phyloP scores from a whole-genome alignment of 2,797 vertebrate species.

The Falco biarmicus region DNA sequence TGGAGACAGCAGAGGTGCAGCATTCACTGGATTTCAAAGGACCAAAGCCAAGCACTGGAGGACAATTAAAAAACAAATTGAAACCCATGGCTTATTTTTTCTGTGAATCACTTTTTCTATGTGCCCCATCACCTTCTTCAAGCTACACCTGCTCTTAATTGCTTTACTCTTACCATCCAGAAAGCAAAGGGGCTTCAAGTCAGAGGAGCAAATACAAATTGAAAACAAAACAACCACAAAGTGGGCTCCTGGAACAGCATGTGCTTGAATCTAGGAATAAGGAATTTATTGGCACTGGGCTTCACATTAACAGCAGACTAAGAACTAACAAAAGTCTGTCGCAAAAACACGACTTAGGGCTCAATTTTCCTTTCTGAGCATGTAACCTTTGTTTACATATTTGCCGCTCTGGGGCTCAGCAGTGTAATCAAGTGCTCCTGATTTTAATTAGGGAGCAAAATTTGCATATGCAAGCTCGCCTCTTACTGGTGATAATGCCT shows the following conservation, averaged over 20 bases:
- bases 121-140: not conserved
- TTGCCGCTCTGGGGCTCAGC: constrained; percentile 33
- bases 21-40: not conserved
- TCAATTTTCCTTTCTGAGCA: constrained; percentile 30
- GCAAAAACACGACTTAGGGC: not conserved
- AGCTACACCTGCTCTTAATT: not conserved
- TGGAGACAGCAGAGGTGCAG: not conserved
- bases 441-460: constrained; percentile 61
- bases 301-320: not conserved
- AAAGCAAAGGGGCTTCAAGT: not conserved
- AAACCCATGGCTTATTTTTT: not conserved
- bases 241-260: not conserved
- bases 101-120: not conserved
- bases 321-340: not conserved
- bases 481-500: not conserved
- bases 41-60: not conserved
- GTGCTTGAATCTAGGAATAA: not conserved
- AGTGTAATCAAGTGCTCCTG: constrained; percentile 39
- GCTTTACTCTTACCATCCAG: not conserved
- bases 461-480: constrained; percentile 20
- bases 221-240: not conserved
- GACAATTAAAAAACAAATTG: not conserved
- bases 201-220: not conserved
- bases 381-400: constrained; percentile 51
- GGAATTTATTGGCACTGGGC: not conserved